Evolutionary conservation across 2,113 vertebrate species (phyloP).

Genomic region (Nycticorax nycticorax): DNA sequence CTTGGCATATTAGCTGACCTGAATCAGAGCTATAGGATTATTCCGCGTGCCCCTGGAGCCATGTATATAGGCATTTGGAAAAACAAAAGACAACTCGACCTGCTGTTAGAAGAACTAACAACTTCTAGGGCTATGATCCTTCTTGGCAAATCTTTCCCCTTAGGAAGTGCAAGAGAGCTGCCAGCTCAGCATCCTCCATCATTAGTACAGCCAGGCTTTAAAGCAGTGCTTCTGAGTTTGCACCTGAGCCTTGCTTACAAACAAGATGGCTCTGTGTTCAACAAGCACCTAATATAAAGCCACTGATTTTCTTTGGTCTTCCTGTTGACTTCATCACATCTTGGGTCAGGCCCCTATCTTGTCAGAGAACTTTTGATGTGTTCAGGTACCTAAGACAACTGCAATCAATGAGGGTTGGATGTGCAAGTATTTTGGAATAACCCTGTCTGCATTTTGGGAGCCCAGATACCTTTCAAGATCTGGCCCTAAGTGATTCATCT

Average conservation of each 20-base stretch:
- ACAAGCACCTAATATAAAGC: not conserved
- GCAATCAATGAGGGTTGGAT: not conserved
- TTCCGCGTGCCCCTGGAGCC: not conserved
- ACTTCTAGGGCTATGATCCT: not conserved
- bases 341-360: not conserved
- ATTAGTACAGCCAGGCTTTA: not conserved
- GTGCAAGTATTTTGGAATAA: not conserved
- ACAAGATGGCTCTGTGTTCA: not conserved
- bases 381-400: not conserved
- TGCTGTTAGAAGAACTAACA: slow-evolving; percentile 4
- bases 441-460: not conserved
- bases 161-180: not conserved
- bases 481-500: not conserved
- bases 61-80: not conserved
- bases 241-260: not conserved
- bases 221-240: not conserved
- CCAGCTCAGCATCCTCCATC: not conserved
- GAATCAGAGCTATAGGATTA: not conserved
- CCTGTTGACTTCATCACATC: not conserved
- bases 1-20: not conserved
- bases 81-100: not conserved
- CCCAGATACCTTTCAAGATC: not conserved
- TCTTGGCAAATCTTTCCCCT: not conserved
- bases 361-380: not conserved
- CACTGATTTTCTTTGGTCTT: not conserved